Evolutionary conservation across 2,797 vertebrate genomes (phyloP).

Genomic region (Kryptolebias ocellatus): DNA sequence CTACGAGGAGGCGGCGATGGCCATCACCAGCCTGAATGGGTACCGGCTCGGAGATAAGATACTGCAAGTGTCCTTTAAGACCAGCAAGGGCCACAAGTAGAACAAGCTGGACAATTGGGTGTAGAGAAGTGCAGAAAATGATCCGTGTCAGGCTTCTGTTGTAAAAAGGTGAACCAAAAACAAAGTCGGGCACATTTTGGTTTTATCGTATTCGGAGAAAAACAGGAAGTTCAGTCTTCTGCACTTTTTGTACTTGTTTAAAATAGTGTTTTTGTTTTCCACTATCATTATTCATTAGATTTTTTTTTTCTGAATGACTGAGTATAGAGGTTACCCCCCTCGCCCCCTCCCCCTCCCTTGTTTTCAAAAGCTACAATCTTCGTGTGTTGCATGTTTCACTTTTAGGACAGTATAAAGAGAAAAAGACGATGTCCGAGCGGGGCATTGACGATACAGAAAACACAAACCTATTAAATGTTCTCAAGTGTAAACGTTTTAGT

Average conservation of each 20-base stretch:
- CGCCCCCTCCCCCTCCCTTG: slow-evolving; percentile 75
- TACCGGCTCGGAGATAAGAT: slow-evolving; percentile 99
- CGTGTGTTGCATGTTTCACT: slow-evolving; percentile 71
- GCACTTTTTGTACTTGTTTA: slow-evolving; percentile 88
- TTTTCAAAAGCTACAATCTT: slow-evolving; percentile 57
- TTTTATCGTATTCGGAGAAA: slow-evolving; percentile 87
- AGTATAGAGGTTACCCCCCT: slow-evolving; percentile 53
- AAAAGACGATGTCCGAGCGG: slow-evolving; percentile 25
- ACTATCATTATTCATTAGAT: slow-evolving; percentile 51
- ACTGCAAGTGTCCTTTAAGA: slow-evolving; percentile 99
- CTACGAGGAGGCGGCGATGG: slow-evolving; percentile 99
- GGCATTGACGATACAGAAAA: slow-evolving; percentile 22
- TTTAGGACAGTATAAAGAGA: slow-evolving; percentile 34
- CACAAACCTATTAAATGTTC: slow-evolving; percentile 11
- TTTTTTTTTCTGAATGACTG: slow-evolving; percentile 72
- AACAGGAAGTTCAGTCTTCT: slow-evolving; percentile 85
- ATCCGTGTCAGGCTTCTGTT: slow-evolving; percentile 50
- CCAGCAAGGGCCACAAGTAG: slow-evolving; percentile 99
- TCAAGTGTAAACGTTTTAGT: slow-evolving; percentile 25
- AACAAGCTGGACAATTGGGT: slow-evolving; percentile 55
- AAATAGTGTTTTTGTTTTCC: slow-evolving; percentile 70
- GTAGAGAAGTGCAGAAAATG: slow-evolving; percentile 41
- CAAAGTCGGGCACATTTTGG: slow-evolving; percentile 63
- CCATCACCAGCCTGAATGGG: slow-evolving; percentile 98
- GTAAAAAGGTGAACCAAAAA: slow-evolving; percentile 50